Evolutionary conservation across 2,113 vertebrate genomes (phyloP).

Genomic region (Hypomesus transpacificus): DNA sequence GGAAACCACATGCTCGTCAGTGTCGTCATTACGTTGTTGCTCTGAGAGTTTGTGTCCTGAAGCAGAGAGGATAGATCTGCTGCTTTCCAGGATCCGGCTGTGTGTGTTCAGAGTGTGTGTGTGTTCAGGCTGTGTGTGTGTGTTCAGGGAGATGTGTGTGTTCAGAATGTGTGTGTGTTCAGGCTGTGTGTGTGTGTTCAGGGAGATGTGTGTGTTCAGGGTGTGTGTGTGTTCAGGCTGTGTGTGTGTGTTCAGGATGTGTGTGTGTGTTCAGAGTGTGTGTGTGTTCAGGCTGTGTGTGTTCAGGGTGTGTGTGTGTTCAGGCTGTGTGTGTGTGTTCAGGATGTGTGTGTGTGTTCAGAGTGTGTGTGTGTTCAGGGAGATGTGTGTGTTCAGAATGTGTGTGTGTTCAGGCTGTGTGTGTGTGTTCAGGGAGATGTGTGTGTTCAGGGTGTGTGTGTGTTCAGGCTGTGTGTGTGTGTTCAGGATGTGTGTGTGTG

Average conservation of each 20-base stretch:
- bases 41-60: background rate
- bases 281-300: too few relatives aligned
- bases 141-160: too few relatives aligned
- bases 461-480: background rate
- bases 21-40: too few relatives aligned
- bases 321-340: background rate
- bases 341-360: constrained; percentile 1
- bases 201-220: too few relatives aligned
- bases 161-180: constrained; percentile 3
- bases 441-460: too few relatives aligned
- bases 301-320: constrained; percentile 6
- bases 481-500: constrained; percentile 10
- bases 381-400: too few relatives aligned
- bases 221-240: background rate
- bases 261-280: background rate
- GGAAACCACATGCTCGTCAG: too few relatives aligned
- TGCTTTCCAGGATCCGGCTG: background rate
- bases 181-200: background rate
- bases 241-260: too few relatives aligned
- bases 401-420: background rate
- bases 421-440: too few relatives aligned
- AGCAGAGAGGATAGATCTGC: background rate
- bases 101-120: constrained; percentile 10
- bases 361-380: background rate
- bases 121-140: background rate